Percentiles rank a stretch among this genome's conserved stretches.
Conservation (phyloP, 1,140 invertebrate genomes). For the Leptinotarsa defecta region DNA sequence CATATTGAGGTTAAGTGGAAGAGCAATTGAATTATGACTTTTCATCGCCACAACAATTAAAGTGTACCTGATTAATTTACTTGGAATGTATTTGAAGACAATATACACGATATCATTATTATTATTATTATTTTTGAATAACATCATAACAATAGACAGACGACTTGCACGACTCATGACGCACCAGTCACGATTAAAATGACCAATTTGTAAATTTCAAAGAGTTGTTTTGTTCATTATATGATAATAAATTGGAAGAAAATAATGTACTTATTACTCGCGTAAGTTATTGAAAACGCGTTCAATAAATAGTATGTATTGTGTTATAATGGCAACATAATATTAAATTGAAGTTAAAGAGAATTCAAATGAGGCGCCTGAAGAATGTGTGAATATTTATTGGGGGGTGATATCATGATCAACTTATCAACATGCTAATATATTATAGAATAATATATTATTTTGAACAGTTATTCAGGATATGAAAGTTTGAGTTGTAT, state of each 20-base stretch:
- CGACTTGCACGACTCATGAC: too few species aligned
- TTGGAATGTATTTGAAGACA: too few species aligned
- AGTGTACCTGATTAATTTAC: too few species aligned
- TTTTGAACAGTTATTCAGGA: not conserved
- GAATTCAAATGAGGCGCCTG: slow-evolving; percentile 5
- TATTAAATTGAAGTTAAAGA: not conserved
- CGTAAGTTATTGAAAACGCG: slow-evolving; percentile 1
- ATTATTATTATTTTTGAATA: too few species aligned
- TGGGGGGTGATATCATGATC: not conserved
- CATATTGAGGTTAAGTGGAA: too few species aligned
- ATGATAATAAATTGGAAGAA: not conserved
- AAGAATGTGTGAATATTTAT: not conserved
- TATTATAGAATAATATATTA: not conserved
- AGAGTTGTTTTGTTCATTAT: slow-evolving; percentile 6
- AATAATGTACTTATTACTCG: not conserved
- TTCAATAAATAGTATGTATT: slow-evolving; percentile 14
- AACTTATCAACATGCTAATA: not conserved
- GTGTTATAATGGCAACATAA: slow-evolving; percentile 8
- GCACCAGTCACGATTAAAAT: too few species aligned
- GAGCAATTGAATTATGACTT: too few species aligned
- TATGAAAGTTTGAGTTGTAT: too few species aligned
- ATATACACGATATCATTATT: too few species aligned
- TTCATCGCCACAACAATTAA: too few species aligned
- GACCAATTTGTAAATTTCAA: slow-evolving; percentile 1
- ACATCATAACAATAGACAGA: too few species aligned